These are phyloP conservation scores for Emydoidea blandingii DNA, from an alignment of 2,797 vertebrate species.

Conservation along the genomic window DNA sequence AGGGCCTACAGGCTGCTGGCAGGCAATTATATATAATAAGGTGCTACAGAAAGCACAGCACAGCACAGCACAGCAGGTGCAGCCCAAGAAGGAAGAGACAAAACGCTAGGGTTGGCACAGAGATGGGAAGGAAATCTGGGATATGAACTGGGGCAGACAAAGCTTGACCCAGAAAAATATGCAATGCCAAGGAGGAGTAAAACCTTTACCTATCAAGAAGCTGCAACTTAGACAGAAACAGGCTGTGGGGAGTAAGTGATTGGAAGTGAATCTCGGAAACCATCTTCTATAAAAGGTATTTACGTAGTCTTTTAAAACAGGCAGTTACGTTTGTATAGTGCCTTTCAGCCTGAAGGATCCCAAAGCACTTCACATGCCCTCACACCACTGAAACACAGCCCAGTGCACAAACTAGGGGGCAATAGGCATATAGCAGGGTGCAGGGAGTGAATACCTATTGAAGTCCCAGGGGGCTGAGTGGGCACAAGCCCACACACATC, in stretches of 20 bases:
- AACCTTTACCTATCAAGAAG: background rate
- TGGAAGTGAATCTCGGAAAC: background rate
- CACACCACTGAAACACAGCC: background rate
- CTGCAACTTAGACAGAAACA: accelerated
- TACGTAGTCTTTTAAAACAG: accelerated
- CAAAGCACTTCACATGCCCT: background rate
- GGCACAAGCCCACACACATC: no score
- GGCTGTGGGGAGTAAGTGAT: background rate
- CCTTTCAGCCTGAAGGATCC: background rate
- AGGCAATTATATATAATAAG: constrained; percentile 27
- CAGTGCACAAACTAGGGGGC: background rate
- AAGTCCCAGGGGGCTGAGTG: no score
- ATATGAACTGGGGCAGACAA: background rate
- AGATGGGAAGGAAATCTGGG: background rate
- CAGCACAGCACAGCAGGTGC: constrained; percentile 19
- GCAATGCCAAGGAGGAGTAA: background rate
- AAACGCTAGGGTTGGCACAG: background rate
- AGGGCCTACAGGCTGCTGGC: background rate
- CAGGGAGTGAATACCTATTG: no score
- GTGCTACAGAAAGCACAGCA: constrained; percentile 18
- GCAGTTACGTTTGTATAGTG: background rate
- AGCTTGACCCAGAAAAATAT: background rate
- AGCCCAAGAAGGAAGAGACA: background rate
- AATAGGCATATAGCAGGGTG: background rate
- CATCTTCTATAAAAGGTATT: accelerated